Evolutionary conservation across 1,140 invertebrate genomes (phyloP).

Genomic region (Tenebrio molitor): DNA sequence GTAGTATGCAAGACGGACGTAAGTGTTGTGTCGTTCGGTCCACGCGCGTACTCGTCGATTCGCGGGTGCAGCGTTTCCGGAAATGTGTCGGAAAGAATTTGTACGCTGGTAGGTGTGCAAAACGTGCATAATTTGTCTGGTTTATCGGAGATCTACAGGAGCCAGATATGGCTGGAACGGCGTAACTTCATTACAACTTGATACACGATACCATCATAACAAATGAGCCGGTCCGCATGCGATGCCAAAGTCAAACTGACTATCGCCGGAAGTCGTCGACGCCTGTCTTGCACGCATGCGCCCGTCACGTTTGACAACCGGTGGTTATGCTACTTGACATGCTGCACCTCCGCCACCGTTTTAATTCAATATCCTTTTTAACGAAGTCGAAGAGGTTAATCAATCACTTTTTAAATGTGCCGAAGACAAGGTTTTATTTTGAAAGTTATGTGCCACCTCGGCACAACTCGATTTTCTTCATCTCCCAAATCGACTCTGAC

Average conservation of each 20-base stretch:
- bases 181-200: conserved; percentile 57
- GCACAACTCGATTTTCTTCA: conserved; percentile 18
- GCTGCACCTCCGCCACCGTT: conserved; percentile 11
- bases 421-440: conserved; percentile 19
- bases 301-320: conserved; percentile 38
- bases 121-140: conserved; percentile 47
- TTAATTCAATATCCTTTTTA: conserved; percentile 44
- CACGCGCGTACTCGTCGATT: too few relatives aligned
- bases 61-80: conserved; percentile 11
- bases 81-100: conserved; percentile 43
- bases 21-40: too few relatives aligned
- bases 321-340: conserved; percentile 43
- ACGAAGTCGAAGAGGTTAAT: conserved; percentile 19
- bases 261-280: conserved; percentile 47
- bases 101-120: conserved; percentile 25
- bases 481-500: conserved; percentile 23
- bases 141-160: conserved; percentile 45
- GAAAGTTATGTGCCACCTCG: not conserved
- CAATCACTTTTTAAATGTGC: conserved; percentile 38
- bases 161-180: conserved; percentile 29
- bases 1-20: too few relatives aligned
- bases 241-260: conserved; percentile 45
- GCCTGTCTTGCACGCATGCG: conserved; percentile 45
- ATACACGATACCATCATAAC: conserved; percentile 55
- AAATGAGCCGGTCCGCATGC: conserved; percentile 51